phyloP scores from a whole-genome alignment of 2,888 invertebrate genomes.

The Acleris literana region DNA sequence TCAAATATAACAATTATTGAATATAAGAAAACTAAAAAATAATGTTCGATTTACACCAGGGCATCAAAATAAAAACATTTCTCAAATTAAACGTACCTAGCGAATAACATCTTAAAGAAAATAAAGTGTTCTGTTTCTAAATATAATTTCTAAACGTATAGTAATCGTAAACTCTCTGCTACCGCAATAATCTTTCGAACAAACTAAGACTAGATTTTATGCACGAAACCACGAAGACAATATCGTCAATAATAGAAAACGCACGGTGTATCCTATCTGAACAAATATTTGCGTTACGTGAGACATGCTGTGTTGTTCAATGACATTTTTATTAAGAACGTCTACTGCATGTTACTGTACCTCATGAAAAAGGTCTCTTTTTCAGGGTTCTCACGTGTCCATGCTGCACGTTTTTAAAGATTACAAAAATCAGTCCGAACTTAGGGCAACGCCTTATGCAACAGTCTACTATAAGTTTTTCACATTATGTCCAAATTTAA shows the following conservation, averaged over 20 bases:
- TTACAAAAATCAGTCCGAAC: no score
- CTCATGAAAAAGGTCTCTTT: no score
- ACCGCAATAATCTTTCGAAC: constrained; percentile 41
- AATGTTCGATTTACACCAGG: neutral
- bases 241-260: neutral
- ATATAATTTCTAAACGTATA: constrained; percentile 20
- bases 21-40: constrained; percentile 3
- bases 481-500: no score
- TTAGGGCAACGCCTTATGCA: no score
- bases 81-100: constrained; percentile 5
- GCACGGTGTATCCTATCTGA: neutral
- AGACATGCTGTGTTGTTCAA: neutral
- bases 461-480: no score
- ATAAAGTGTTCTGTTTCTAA: constrained; percentile 12
- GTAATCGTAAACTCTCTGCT: constrained; percentile 31
- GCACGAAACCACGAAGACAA: constrained; percentile 42
- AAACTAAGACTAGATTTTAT: constrained; percentile 54
- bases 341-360: constrained; percentile 26
- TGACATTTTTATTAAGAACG: neutral
- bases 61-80: constrained; percentile 1
- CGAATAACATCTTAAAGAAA: constrained; percentile 16
- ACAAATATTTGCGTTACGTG: neutral
- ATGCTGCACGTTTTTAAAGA: no score
- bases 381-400: no score
- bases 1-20: constrained; percentile 12